Evolutionary conservation across 2,797 vertebrate species (phyloP), one percentile per base, ranked within the genome.

Genomic region (Spizella passerina): DNA sequence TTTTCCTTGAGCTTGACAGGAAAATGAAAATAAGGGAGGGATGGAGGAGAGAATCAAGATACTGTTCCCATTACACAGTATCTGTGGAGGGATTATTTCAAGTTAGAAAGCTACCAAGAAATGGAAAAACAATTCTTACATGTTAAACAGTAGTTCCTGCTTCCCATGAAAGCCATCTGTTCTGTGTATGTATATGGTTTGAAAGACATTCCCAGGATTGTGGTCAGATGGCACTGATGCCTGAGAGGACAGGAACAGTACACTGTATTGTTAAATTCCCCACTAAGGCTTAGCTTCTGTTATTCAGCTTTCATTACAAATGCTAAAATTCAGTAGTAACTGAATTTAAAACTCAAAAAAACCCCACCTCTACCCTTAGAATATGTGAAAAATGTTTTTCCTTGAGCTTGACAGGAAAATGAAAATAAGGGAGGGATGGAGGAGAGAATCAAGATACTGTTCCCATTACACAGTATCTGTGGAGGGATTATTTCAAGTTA

Each of bases 31-130:
- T 44, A 72, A 49, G 10, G 36, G n/a, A n/a, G 29, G 30, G 10
- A 20, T 39, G 24, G 38, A 60, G 26, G 50, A 86, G 70, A 76
- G 49, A 93, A 84, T 87, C 29, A 60, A 86, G 57, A 72, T 24
- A 38, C 23, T 88, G 41, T 93, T 96, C 71, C 65, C 49, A 56
- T 88, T 69, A 63, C n/a, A 70, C 4, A 59, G 63, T 88, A 64
- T 82, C 76, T 76, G 16, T 52, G 44, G 52, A 94, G 86, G 55
- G 53, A 82, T 83, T 82, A 75, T 72, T 93, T 82, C 30, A 79
- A 92, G 55, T 49, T 44, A 87, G 76, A 94, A 90, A 82, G 65
- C 69, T 88, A 91, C 41, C 44, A 82, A 91, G 86, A 96, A 75
- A 81, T 39, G 43, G 29, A 69, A 50, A 71, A 46, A n/a, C n/a